Evolutionary conservation across 2,797 vertebrate species (phyloP).

Genomic region (Meriones psammophilus): DNA sequence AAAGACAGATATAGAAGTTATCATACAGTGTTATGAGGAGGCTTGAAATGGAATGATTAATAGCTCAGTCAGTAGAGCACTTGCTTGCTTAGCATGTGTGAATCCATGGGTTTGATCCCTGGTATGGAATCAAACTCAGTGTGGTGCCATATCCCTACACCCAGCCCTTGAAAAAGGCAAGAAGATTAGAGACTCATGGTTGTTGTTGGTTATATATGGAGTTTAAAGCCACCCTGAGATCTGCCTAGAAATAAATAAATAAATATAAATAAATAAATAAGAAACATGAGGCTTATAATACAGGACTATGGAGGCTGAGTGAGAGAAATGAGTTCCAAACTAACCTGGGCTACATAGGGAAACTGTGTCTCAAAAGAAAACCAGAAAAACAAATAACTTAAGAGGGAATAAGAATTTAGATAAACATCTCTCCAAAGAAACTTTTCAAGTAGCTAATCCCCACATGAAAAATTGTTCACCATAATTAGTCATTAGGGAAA

Average conservation of each 20-base stretch:
- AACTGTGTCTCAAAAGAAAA: not conserved
- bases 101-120: not conserved
- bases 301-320: not conserved
- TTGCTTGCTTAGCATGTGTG: not conserved
- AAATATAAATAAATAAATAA: not conserved
- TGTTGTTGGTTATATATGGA: not conserved
- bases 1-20: not conserved
- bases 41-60: not conserved
- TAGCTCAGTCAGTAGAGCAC: not conserved
- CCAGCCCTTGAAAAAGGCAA: not conserved
- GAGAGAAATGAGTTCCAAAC: not conserved
- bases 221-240: not conserved
- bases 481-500: slow-evolving; percentile 33
- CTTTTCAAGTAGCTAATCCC: not conserved
- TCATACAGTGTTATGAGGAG: not conserved
- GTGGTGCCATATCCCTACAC: not conserved
- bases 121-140: not conserved
- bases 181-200: not conserved
- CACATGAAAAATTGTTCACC: not conserved
- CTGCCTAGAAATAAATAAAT: not conserved
- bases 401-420: slow-evolving; percentile 1
- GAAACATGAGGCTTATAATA: not conserved
- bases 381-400: not conserved
- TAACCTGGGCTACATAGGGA: not conserved
- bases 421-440: slow-evolving; percentile 11